These are phyloP conservation scores for Tachystola acroxantha DNA, from an alignment of 2,888 invertebrate genomes.

Conservation along the genomic window DNA sequence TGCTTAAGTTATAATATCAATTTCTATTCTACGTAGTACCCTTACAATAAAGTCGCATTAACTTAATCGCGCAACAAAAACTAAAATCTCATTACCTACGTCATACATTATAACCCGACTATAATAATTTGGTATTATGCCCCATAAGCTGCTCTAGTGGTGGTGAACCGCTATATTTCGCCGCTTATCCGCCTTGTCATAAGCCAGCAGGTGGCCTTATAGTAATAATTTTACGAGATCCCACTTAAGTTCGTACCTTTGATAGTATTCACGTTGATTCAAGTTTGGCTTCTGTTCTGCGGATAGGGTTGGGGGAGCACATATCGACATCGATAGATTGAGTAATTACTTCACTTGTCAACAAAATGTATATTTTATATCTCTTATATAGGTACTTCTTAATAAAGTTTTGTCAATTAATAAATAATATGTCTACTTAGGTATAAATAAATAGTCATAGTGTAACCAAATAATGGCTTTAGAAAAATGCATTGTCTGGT, in stretches of 20 bases:
- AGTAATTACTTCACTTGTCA: no score
- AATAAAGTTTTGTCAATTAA: no score
- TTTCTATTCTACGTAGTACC: no score
- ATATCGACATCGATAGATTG: slow-evolving; percentile 1
- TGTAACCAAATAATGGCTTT: no score
- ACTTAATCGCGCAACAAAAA: slow-evolving; percentile 6
- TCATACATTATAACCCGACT: slow-evolving; percentile 14
- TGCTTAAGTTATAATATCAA: no score
- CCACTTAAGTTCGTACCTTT: slow-evolving; percentile 33
- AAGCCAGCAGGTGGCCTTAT: slow-evolving; percentile 46
- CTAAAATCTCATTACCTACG: slow-evolving; percentile 14
- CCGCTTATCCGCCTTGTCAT: slow-evolving; percentile 43
- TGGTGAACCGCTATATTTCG: slow-evolving; percentile 32
- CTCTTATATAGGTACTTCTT: no score
- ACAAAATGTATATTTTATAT: no score
- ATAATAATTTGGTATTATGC: slow-evolving; percentile 28
- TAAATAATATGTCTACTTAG: no score
- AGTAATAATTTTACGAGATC: slow-evolving; percentile 55
- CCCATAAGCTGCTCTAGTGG: slow-evolving; percentile 27
- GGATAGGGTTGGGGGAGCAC: slow-evolving; percentile 15
- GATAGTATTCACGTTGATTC: slow-evolving; percentile 21
- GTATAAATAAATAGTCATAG: no score
- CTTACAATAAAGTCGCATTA: background rate
- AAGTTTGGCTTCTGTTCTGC: slow-evolving; percentile 16
- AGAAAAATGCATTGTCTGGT: no score